Evolutionary conservation across 1,140 invertebrate genomes (phyloP), one percentile per base, ranked within the genome.

Genomic region (Thaumetopoea pityocampa): DNA sequence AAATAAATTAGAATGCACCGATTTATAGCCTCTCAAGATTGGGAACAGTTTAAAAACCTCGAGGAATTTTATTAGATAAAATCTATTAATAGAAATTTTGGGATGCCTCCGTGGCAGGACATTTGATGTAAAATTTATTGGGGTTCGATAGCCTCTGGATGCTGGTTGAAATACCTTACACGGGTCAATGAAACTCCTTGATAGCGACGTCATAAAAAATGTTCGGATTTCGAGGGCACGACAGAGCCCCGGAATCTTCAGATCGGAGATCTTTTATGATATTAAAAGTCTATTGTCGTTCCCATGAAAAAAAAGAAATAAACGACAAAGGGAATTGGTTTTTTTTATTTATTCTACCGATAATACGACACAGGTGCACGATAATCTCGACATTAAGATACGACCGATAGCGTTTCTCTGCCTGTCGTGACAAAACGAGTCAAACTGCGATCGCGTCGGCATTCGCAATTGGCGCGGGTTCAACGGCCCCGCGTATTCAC

Each of bases 401-500:
- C 36, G 41, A 50, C 52, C 59, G 61, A 67, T 70, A 72, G 47
- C 51, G 52, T 59, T 60, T 52, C 45, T 36, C n/a, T n/a, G n/a
- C n/a, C n/a, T 60, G 57, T 67, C 52, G 51, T 51, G 58, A 55
- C 42, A 26, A 63, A 34, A 61, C 43, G 30, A 38, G 43, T 33
- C 56, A 48, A 51, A 59, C 24, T 52, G 59, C 34, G 41, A 64
- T 61, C 60, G 63, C 62, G 65, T 69, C 48, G 47, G 46, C 64
- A 62, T 68, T 62, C 60, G 54, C 66, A 61, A 52, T 57, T 51
- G 58, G 23, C 32, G 46, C 20, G 67, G 43, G 78, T 70, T 82
- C 73, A 64, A 54, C 62, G 72, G 66, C 62, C 73, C 45, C 55
- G 19, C 59, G 65, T 64, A 72, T 67, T 83, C 76, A 83, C 60